Conservation (phyloP, 2,797 vertebrate genomes). For the Pagetopsis macropterus region DNA sequence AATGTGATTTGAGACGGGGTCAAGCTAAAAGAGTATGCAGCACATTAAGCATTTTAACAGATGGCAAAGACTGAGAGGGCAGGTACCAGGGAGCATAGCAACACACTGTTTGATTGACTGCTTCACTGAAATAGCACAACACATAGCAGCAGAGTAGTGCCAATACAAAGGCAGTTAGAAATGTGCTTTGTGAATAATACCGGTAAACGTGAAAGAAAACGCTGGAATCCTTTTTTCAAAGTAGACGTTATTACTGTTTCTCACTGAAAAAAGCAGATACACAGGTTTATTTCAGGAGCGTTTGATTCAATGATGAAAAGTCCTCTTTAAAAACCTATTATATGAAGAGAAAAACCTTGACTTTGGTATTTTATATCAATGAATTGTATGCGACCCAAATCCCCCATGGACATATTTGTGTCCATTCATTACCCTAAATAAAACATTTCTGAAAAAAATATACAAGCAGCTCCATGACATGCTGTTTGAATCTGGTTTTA, state of each 20-base stretch:
- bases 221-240: slow-evolving; percentile 40
- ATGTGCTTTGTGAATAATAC: slow-evolving; percentile 10
- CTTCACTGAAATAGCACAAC: slow-evolving; percentile 54
- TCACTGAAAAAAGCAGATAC: background rate
- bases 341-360: background rate
- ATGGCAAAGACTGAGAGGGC: slow-evolving; percentile 56
- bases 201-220: slow-evolving; percentile 19
- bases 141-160: slow-evolving; percentile 18
- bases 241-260: slow-evolving; percentile 13
- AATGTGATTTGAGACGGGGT: slow-evolving; percentile 61
- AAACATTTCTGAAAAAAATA: background rate
- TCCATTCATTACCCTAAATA: slow-evolving; percentile 6
- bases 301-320: slow-evolving; percentile 21
- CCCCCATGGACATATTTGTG: background rate
- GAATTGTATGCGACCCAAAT: slow-evolving; percentile 19
- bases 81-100: slow-evolving; percentile 39
- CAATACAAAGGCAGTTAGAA: slow-evolving; percentile 20
- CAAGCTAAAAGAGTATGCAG: slow-evolving; percentile 55
- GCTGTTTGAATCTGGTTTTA: slow-evolving; percentile 42
- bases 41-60: slow-evolving; percentile 61
- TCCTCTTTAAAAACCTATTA: background rate
- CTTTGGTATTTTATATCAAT: slow-evolving; percentile 31
- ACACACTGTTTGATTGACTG: slow-evolving; percentile 43
- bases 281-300: background rate
- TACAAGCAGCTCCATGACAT: slow-evolving; percentile 8